A percentile compares a stretch with the other conserved stretches of the same genome.
Evolutionary conservation across 2,888 invertebrate species (phyloP).

Genomic region (Artemia sinica): DNA sequence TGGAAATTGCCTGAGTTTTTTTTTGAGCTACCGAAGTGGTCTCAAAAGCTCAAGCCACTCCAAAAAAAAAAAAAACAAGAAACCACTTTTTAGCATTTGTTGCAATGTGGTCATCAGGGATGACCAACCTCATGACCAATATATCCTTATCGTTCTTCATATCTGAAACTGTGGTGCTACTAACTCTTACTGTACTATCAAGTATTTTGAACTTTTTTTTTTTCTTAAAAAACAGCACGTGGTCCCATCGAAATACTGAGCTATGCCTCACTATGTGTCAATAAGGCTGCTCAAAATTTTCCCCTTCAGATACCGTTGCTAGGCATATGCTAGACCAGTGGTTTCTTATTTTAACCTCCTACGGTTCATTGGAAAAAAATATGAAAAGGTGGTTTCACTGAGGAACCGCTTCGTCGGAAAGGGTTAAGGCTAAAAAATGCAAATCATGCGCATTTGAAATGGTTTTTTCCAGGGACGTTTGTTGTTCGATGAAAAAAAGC

Average conservation of each 20-base stretch:
- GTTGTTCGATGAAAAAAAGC: no score
- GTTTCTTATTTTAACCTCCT: slow-evolving; percentile 3
- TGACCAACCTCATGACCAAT: slow-evolving; percentile 10
- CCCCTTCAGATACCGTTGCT: slow-evolving; percentile 1
- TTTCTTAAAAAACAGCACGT: not conserved
- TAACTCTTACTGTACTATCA: not conserved
- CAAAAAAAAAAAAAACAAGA: not conserved
- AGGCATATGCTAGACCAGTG: not conserved
- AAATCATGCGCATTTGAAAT: no score
- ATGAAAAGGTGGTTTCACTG: slow-evolving; percentile 13
- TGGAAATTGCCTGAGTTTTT: not conserved
- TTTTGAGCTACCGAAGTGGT: slow-evolving; percentile 7
- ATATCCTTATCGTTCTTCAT: slow-evolving; percentile 7
- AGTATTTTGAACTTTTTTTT: no score
- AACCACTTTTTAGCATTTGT: slow-evolving; percentile 7
- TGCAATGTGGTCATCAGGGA: slow-evolving; percentile 6
- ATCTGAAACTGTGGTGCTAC: slow-evolving; percentile 6
- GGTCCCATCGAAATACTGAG: slow-evolving; percentile 4
- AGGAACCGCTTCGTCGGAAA: slow-evolving; percentile 13
- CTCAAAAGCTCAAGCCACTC: not conserved
- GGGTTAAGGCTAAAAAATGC: not conserved
- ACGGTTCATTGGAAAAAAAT: slow-evolving; percentile 4
- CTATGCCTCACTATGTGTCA: slow-evolving; percentile 7
- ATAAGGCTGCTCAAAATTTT: not conserved
- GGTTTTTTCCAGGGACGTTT: no score